These are phyloP conservation scores for Andrena flavipes DNA, from an alignment of 2,888 invertebrate species.

Conservation along the genomic window DNA sequence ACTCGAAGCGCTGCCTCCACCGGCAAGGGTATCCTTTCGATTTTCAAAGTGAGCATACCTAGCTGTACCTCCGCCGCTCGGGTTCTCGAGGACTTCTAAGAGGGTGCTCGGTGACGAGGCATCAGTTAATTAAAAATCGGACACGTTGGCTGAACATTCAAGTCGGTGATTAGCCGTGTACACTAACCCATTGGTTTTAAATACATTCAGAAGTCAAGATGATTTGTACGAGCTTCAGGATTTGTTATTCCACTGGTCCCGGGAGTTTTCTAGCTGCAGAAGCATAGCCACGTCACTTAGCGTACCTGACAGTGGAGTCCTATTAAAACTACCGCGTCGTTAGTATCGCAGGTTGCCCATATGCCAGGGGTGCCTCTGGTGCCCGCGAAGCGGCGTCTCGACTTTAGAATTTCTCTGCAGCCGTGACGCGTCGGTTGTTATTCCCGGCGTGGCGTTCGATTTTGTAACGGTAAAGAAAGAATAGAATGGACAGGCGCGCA, in stretches of 20 bases:
- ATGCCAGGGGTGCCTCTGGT: background rate
- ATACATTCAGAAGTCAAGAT: no score
- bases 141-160: no score
- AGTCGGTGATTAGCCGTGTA: no score
- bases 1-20: background rate
- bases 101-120: background rate
- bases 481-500: slow-evolving; percentile 27
- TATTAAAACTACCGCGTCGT: background rate
- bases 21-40: background rate
- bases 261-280: no score
- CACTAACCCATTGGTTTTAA: no score
- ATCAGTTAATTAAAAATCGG: background rate
- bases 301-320: background rate
- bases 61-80: background rate
- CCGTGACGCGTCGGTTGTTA: slow-evolving; percentile 35
- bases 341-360: background rate
- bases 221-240: no score
- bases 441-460: slow-evolving; percentile 33
- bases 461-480: slow-evolving; percentile 48
- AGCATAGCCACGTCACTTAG: no score
- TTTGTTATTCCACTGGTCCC: no score
- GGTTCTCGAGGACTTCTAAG: background rate
- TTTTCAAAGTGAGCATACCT: background rate
- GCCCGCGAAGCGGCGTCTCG: background rate
- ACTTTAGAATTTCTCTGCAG: slow-evolving; percentile 10